These are phyloP conservation scores for Ochropleura plecta DNA, from an alignment of 2,888 invertebrate species.

Conservation along the genomic window DNA sequence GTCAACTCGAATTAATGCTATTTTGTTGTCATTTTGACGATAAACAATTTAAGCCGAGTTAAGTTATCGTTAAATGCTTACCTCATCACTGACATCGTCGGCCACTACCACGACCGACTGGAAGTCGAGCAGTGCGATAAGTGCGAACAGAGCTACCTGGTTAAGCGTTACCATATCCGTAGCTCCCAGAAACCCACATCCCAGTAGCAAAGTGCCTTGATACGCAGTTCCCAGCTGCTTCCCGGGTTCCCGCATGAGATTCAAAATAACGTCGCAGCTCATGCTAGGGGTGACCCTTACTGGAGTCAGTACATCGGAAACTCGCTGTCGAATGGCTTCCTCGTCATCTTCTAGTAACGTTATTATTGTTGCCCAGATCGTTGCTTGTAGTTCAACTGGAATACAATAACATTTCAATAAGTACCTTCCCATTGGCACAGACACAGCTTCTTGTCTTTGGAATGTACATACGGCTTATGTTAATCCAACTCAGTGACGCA, in stretches of 20 bases:
- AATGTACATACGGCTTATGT: too few species aligned
- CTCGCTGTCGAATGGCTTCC: constrained; percentile 77
- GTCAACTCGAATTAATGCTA: background rate
- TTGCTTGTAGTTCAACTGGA: constrained; percentile 78
- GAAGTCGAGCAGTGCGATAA: constrained; percentile 81
- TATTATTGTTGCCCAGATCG: constrained; percentile 82
- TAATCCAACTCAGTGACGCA: too few species aligned
- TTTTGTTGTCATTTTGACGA: background rate
- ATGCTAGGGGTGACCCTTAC: constrained; percentile 35
- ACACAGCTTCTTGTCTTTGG: too few species aligned
- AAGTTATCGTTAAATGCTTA: constrained; percentile 48
- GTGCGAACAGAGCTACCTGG: constrained; percentile 62
- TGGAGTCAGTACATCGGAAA: constrained; percentile 58
- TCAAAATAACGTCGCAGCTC: constrained; percentile 9
- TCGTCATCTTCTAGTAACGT: constrained; percentile 90
- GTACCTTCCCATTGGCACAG: too few species aligned
- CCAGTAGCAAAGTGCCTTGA: background rate
- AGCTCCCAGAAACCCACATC: background rate
- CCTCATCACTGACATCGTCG: constrained; percentile 80
- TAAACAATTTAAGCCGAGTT: background rate
- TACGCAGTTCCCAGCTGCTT: constrained; percentile 6
- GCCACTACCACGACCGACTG: constrained; percentile 75
- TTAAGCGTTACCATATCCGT: background rate
- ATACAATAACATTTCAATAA: constrained; percentile 10
- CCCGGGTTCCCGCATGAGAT: background rate